These are phyloP conservation scores for Dicentrarchus labrax DNA, from an alignment of 2,113 vertebrate genomes.

Conservation along the genomic window DNA sequence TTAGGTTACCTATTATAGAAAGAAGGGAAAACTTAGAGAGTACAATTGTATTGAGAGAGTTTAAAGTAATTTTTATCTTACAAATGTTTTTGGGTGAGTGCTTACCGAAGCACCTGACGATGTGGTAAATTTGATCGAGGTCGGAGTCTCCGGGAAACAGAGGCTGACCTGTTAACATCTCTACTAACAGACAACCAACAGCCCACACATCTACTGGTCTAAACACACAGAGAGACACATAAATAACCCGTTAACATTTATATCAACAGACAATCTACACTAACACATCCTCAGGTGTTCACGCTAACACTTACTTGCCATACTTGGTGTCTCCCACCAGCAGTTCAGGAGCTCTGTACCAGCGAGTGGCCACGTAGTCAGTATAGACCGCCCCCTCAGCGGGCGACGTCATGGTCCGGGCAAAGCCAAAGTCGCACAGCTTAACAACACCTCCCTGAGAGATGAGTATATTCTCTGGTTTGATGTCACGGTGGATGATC, in stretches of 20 bases:
- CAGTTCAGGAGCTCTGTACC: slow-evolving; percentile 95
- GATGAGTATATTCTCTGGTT: slow-evolving; percentile 95
- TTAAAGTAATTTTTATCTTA: background rate
- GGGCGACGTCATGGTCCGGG: slow-evolving; percentile 84
- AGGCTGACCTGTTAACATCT: slow-evolving; percentile 91
- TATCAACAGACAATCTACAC: background rate
- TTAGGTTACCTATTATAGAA: slow-evolving; percentile 86
- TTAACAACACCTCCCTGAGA: slow-evolving; percentile 91
- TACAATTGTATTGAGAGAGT: no score
- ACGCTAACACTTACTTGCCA: slow-evolving; percentile 85
- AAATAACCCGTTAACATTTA: background rate
- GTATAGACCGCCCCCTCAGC: slow-evolving; percentile 89
- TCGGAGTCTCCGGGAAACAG: slow-evolving; percentile 94
- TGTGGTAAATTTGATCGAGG: slow-evolving; percentile 93
- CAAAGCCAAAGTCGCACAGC: slow-evolving; percentile 94
- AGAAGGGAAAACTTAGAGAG: background rate
- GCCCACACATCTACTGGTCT: slow-evolving; percentile 96
- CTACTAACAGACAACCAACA: slow-evolving; percentile 88
- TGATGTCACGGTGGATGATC: slow-evolving; percentile 95
- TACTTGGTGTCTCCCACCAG: slow-evolving; percentile 93
- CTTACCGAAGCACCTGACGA: slow-evolving; percentile 86
- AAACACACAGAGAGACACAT: slow-evolving; percentile 38
- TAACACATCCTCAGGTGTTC: background rate
- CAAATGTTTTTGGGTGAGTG: background rate
- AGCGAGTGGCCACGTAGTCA: slow-evolving; percentile 92